Evolutionary conservation across 1,140 invertebrate species (phyloP).

Genomic region (Dendroctonus valens): DNA sequence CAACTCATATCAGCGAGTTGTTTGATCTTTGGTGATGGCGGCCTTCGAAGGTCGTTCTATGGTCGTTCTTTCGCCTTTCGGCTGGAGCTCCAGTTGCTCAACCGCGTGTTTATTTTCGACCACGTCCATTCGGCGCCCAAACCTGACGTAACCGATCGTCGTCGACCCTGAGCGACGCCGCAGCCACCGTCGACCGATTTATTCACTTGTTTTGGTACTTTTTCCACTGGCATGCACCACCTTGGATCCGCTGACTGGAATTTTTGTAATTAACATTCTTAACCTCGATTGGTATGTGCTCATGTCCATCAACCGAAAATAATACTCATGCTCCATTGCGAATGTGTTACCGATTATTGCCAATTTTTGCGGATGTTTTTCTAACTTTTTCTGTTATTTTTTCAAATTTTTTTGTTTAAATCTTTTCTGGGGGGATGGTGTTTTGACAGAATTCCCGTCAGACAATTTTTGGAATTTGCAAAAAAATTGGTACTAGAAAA

Average conservation of each 20-base stretch:
- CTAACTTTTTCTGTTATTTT: too few relatives aligned
- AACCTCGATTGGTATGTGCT: slow-evolving; percentile 12
- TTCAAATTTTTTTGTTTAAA: too few relatives aligned
- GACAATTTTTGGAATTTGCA: too few relatives aligned
- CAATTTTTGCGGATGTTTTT: neutral
- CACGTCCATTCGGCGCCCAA: neutral
- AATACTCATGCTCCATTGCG: too few relatives aligned
- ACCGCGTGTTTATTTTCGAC: slow-evolving; percentile 16
- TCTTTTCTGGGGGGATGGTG: too few relatives aligned
- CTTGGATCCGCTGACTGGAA: slow-evolving; percentile 17
- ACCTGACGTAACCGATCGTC: slow-evolving; percentile 16
- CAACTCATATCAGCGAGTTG: neutral
- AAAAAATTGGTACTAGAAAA: too few relatives aligned
- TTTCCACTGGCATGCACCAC: slow-evolving; percentile 20
- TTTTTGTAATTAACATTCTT: slow-evolving; percentile 31
- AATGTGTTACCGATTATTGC: neutral
- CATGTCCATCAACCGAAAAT: neutral
- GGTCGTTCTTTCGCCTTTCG: slow-evolving; percentile 28
- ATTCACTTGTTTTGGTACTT: slow-evolving; percentile 28
- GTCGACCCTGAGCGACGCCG: slow-evolving; percentile 23
- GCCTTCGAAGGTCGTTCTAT: slow-evolving; percentile 27
- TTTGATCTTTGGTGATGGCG: slow-evolving; percentile 11
- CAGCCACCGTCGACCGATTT: slow-evolving; percentile 1
- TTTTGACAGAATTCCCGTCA: too few relatives aligned
- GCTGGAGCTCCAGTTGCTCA: slow-evolving; percentile 2